phyloP scores from a whole-genome alignment of 2,888 invertebrate species.

The Dryococelus australis region DNA sequence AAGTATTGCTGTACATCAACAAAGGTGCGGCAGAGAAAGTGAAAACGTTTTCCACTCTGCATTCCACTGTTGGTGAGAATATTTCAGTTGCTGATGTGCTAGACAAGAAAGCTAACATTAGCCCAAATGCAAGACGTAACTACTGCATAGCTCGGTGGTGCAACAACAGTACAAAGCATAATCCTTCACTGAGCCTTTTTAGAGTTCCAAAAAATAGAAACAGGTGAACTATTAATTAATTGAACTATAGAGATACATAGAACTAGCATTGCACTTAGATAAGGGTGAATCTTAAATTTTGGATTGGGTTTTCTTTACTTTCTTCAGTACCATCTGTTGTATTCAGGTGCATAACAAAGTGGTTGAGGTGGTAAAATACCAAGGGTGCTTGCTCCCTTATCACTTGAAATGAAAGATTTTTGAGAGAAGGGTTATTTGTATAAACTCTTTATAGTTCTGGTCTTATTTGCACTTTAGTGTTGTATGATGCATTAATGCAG shows the following conservation, averaged over 20 bases:
- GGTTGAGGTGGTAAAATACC: no score
- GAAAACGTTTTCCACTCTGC: not conserved
- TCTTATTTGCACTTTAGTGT: no score
- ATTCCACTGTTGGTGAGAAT: not conserved
- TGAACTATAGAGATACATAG: not conserved
- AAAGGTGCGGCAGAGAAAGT: not conserved
- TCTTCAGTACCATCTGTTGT: no score
- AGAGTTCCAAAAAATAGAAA: slow-evolving; percentile 35
- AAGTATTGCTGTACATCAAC: not conserved
- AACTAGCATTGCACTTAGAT: no score
- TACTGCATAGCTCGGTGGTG: slow-evolving; percentile 42
- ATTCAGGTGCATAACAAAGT: no score
- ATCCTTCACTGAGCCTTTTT: slow-evolving; percentile 35
- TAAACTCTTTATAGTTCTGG: no score
- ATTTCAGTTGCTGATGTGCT: not conserved
- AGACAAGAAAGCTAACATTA: not conserved
- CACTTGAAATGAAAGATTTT: no score
- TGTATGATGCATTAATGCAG: no score
- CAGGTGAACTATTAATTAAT: slow-evolving; percentile 29
- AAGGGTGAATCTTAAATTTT: no score
- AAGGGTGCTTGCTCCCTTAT: no score
- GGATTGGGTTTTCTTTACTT: no score
- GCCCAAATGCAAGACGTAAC: slow-evolving; percentile 30
- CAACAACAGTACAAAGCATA: slow-evolving; percentile 34
- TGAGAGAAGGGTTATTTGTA: no score